Conservation (phyloP, 37 sponge, comb jelly and placozoan genomes). For the Tethya wilhelma region DNA sequence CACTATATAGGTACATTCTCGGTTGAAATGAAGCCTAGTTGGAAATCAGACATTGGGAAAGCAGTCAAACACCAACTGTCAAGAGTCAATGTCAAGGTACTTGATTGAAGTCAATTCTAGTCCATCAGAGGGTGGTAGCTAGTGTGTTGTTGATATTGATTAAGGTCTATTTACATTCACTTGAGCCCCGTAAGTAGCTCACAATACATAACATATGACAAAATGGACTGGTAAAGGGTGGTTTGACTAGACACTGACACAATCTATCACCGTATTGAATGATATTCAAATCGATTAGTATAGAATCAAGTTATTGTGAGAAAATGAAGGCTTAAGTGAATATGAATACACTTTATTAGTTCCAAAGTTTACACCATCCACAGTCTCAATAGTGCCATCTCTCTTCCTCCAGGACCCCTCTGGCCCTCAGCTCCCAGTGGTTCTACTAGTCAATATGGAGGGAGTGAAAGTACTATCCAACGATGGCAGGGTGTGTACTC, state of each 20-base stretch:
- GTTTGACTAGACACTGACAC: neutral
- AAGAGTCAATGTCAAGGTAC: constrained; percentile 33
- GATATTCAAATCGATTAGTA: no score
- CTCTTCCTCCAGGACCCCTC: constrained; percentile 17
- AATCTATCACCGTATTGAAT: neutral
- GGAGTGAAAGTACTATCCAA: constrained; percentile 47
- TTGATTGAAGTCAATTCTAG: neutral
- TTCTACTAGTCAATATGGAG: constrained; percentile 23
- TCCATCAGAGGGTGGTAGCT: neutral
- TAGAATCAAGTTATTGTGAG: no score
- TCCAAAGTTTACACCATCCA: no score
- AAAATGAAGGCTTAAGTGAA: no score
- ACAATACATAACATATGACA: neutral
- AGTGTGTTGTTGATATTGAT: neutral
- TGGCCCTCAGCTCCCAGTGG: constrained; percentile 12
- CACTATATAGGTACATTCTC: constrained; percentile 46
- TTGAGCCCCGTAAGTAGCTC: no score
- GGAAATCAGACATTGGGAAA: constrained; percentile 36
- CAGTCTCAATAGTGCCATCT: no score
- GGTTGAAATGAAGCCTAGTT: constrained; percentile 16
- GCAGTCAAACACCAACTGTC: constrained; percentile 46
- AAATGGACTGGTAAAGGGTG: neutral
- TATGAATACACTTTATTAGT: no score
- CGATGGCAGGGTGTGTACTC: constrained; percentile 35
- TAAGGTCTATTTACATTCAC: no score